These are phyloP conservation scores for Pantelozetes paolii DNA, from an alignment of 2,888 invertebrate species.

Conservation along the genomic window DNA sequence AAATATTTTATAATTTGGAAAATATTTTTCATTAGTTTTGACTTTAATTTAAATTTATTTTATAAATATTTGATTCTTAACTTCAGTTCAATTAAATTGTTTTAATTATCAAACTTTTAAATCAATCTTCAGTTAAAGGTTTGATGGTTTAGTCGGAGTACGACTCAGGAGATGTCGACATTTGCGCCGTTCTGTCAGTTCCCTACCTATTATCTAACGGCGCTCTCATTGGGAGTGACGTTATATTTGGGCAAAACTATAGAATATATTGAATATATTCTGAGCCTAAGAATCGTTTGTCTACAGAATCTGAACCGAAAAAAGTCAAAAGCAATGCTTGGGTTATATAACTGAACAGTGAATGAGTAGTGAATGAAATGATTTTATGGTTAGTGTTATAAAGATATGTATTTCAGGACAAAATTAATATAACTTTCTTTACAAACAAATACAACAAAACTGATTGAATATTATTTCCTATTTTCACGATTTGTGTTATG, in stretches of 20 bases:
- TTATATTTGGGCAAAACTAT: not conserved
- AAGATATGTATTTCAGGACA: too few relatives aligned
- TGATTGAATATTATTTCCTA: too few relatives aligned
- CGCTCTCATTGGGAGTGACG: slow-evolving; percentile 7
- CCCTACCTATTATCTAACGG: not conserved
- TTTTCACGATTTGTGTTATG: too few relatives aligned
- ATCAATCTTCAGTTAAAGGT: not conserved
- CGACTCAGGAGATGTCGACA: not conserved
- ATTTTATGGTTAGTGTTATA: too few relatives aligned
- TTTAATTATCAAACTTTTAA: not conserved
- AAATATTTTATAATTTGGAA: too few relatives aligned
- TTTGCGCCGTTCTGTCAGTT: not conserved
- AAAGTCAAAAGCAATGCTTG: not conserved
- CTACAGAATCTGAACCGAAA: not conserved
- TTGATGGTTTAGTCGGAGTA: not conserved
- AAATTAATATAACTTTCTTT: too few relatives aligned
- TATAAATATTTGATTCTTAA: too few relatives aligned
- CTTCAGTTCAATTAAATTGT: too few relatives aligned
- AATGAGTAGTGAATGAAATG: too few relatives aligned
- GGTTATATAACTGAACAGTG: not conserved
- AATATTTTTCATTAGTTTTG: too few relatives aligned
- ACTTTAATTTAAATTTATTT: too few relatives aligned
- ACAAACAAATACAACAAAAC: too few relatives aligned
- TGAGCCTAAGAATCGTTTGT: not conserved
- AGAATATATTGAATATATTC: slow-evolving; percentile 4